Evolutionary conservation across 2,888 invertebrate species (phyloP), one percentile per base, ranked within the genome.

Genomic region (Iphiclides podalirius): DNA sequence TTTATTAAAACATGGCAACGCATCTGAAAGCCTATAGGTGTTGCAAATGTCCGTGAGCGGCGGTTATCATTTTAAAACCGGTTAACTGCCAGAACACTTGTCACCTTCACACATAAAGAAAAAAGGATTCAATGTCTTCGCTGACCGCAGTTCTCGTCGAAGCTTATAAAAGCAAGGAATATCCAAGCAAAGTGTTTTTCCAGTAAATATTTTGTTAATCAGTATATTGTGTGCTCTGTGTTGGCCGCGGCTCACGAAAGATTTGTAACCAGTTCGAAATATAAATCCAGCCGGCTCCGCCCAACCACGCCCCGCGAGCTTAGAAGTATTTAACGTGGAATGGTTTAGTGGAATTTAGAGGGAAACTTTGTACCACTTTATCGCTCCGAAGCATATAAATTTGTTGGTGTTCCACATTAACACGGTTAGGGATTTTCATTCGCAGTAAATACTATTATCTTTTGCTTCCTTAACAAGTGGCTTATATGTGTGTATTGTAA

Each of bases 201-300:
- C 20, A 26, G 52, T 56, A 58, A 54, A 55, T 56, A 55, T 56
- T 50, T 58, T 54, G 59, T 53, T 59, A 58, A 57, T 58, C 40
- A 55, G 58, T 55, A 59, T 59, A 59, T 59, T 57, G 53, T 57
- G 59, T 55, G 59, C 58, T 56, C 59, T 54, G 43, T 61, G 60
- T 59, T 56, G 58, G 54, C 53, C 56, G 53, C 37, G 61, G 60
- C 61, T 63, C 60, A 58, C 60, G 54, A 52, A 58, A 62, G 62
- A 63, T 65, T 62, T 63, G 62, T 65, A 55, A 58, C 55, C 46
- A 53, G 54, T 54, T 58, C 54, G 54, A 55, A 56, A 53, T 60
- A 62, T 63, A 64, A 63, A 61, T 63, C 61, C 59, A 51, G 47
- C 44, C 53, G 44, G 40, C 44, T 45, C 44, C 38, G 47, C 47